These are phyloP conservation scores for Stomatorhinus walkeri DNA, from an alignment of 2,797 vertebrate species.

Conservation along the genomic window DNA sequence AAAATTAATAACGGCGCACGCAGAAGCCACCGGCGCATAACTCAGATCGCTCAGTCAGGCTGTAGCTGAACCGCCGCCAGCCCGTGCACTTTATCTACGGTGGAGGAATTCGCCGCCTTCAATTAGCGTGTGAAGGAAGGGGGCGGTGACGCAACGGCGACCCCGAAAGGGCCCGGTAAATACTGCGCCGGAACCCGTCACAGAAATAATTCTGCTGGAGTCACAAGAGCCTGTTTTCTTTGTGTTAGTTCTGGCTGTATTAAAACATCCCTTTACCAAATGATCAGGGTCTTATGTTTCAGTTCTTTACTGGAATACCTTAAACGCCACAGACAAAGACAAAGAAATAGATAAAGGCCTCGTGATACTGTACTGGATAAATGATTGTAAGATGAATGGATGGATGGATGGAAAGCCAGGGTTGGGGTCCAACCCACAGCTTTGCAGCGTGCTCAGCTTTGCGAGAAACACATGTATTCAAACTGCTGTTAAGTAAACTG, in stretches of 20 bases:
- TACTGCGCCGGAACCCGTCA: neutral
- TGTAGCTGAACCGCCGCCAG: neutral
- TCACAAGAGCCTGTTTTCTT: neutral
- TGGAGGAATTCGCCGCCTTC: neutral
- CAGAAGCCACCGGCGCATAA: neutral
- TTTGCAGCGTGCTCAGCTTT: neutral
- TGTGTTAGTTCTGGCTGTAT: neutral
- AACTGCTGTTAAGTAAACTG: neutral
- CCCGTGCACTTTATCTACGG: neutral
- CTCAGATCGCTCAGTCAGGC: neutral
- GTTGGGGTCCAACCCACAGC: neutral
- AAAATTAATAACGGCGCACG: slow-evolving; percentile 17
- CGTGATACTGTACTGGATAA: neutral
- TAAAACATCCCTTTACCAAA: neutral
- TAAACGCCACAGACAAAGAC: neutral
- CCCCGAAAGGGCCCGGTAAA: neutral
- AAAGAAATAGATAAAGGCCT: neutral
- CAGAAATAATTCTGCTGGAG: neutral
- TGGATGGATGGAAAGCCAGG: neutral
- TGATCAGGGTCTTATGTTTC: neutral
- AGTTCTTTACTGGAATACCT: neutral
- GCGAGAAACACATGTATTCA: neutral
- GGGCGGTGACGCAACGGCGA: neutral
- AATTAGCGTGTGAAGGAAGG: neutral
- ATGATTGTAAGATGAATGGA: neutral